phyloP scores from a whole-genome alignment of 2,113 vertebrate species.

The Emydocephalus ijimae region DNA sequence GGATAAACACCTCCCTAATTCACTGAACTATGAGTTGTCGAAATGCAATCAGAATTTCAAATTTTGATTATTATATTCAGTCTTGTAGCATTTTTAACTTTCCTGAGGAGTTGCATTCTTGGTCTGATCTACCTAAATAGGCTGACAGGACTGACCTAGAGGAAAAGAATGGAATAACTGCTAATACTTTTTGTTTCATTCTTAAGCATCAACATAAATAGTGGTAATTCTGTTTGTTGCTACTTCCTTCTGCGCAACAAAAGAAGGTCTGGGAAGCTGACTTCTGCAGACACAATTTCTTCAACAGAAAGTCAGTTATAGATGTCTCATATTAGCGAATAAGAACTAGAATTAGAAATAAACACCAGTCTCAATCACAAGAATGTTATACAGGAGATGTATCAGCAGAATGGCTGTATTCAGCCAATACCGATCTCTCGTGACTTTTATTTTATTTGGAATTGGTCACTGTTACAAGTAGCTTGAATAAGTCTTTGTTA shows the following conservation, averaged over 20 bases:
- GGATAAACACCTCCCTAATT: not conserved
- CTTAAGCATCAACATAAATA: constrained; percentile 52
- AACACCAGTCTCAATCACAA: constrained; percentile 58
- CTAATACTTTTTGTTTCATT: constrained; percentile 56
- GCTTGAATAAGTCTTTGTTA: constrained; percentile 78
- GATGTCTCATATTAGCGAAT: constrained; percentile 32
- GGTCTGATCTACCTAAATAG: not conserved
- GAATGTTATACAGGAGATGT: constrained; percentile 55
- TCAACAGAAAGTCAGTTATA: constrained; percentile 5
- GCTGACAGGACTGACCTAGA: not conserved
- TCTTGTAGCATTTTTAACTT: not conserved
- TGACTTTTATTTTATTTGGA: constrained; percentile 72
- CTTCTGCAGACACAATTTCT: constrained; percentile 3
- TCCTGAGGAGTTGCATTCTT: not conserved
- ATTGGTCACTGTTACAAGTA: constrained; percentile 77
- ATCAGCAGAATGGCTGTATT: constrained; percentile 63
- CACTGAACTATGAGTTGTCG: not conserved
- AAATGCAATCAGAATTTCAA: not conserved
- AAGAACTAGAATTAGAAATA: constrained; percentile 56
- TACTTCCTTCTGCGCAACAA: constrained; percentile 40
- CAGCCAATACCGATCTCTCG: constrained; percentile 72
- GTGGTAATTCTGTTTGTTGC: constrained; percentile 44
- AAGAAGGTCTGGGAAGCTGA: not conserved
- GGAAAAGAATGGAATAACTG: constrained; percentile 42
- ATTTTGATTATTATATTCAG: not conserved